Evolutionary conservation across 2,113 vertebrate genomes (phyloP).

Genomic region (Glaucomys volans): DNA sequence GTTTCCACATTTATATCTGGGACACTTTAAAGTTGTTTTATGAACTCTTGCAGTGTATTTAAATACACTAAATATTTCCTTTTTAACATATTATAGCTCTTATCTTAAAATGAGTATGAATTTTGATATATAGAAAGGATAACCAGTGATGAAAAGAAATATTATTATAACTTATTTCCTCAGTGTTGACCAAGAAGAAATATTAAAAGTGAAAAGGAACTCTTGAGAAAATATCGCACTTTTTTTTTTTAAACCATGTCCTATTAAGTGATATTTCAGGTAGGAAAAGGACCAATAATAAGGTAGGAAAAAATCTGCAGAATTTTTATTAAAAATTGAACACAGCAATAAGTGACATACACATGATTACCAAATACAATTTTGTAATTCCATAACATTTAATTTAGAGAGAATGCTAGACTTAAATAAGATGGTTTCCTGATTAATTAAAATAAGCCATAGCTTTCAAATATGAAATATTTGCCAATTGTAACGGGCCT

Average conservation of each 20-base stretch:
- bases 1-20: background rate
- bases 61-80: background rate
- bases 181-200: background rate
- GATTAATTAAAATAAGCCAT: constrained; percentile 48
- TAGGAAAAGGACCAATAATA: background rate
- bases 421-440: background rate
- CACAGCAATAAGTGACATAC: background rate
- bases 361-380: background rate
- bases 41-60: background rate
- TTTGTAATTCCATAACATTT: constrained; percentile 27
- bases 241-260: background rate
- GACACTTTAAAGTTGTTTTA: background rate
- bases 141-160: background rate
- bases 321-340: constrained; percentile 56
- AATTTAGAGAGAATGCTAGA: constrained; percentile 30
- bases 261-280: background rate
- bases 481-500: background rate
- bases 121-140: constrained; percentile 32
- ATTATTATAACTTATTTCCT: constrained; percentile 2
- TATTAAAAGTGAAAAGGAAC: constrained; percentile 55
- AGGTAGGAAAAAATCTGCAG: background rate
- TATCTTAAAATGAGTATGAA: constrained; percentile 6
- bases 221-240: background rate
- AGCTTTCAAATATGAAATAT: constrained; percentile 61
- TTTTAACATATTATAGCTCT: background rate